Evolutionary conservation across 2,797 vertebrate genomes (phyloP).

Genomic region (Sciurus carolinensis): DNA sequence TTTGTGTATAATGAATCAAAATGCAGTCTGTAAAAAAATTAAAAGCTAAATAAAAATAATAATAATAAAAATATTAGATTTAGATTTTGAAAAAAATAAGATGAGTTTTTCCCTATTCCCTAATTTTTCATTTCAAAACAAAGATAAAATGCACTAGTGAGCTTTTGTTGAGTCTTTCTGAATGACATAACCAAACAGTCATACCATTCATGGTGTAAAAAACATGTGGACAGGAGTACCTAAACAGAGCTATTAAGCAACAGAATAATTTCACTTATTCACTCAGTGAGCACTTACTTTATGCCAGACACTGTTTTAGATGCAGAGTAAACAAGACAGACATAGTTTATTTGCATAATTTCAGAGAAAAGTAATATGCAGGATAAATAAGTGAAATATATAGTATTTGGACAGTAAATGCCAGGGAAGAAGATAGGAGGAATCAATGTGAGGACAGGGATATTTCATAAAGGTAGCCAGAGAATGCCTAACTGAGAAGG

Average conservation of each 20-base stretch:
- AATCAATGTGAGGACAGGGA: background rate
- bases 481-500: background rate
- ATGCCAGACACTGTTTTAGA: background rate
- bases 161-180: background rate
- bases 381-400: background rate
- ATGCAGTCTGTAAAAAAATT: too few species aligned
- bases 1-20: too few species aligned
- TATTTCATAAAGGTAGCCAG: background rate
- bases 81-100: slow-evolving; percentile 48
- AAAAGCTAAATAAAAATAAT: too few species aligned
- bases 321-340: background rate
- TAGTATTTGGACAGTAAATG: background rate
- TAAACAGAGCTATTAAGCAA: background rate
- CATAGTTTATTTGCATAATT: background rate
- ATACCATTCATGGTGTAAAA: background rate
- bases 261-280: background rate
- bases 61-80: background rate
- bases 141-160: slow-evolving; percentile 51
- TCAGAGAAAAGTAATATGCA: background rate
- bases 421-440: background rate
- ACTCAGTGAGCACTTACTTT: slow-evolving; percentile 4
- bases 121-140: slow-evolving; percentile 14
- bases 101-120: background rate
- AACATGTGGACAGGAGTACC: background rate
- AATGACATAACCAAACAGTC: background rate